Evolutionary conservation across 1,140 invertebrate species (phyloP), one percentile per base, ranked within the genome.

Genomic region (Odontomachus brunneus): DNA sequence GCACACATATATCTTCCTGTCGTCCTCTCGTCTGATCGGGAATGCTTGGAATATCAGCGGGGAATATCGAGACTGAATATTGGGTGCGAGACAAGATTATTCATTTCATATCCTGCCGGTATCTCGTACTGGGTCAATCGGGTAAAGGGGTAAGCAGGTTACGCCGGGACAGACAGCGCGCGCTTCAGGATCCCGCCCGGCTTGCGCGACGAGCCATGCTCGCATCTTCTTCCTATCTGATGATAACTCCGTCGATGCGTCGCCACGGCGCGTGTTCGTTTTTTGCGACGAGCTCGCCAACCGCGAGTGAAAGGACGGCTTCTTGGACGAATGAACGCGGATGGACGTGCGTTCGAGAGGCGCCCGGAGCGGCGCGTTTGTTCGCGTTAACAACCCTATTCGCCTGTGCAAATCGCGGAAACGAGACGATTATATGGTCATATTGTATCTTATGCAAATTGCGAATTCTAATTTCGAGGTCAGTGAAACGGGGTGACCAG

Each of bases 131-230:
- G 71, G 89, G 89, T 89, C 87, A 76, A 49, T 29, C 57, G 63
- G 84, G 81, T 82, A 90, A 90, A 86, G 84, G 69, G 53, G 82
- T 90, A 87, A 89, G n/a, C 83, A 81, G 80, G 87, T 85, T 88
- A 26, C 71, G 24, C 66, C n/a, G 24, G 26, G 51, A 24, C 11
- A 15, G 38, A 17, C 49, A 82, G 33, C 69, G 49, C 29, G n/a
- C 60, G 38, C 38, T 71, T 84, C 44, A 29, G 14, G 3, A 57
- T 62, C 22, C 33, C 55, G 59, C 59, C 57, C 44, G 12, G 17
- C 33, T 63, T 24, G 14, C 19, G 29, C 57, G 59, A 19, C 15
- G 14, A 44, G 38, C 3, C 9, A 11, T 44, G 38, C 38, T 44
- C 4, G 38, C 38, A 44, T 44, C 38, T 44, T 44, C 38, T 44